Conservation (phyloP, 1,140 invertebrate genomes). For the Drosophila neocordata region DNA sequence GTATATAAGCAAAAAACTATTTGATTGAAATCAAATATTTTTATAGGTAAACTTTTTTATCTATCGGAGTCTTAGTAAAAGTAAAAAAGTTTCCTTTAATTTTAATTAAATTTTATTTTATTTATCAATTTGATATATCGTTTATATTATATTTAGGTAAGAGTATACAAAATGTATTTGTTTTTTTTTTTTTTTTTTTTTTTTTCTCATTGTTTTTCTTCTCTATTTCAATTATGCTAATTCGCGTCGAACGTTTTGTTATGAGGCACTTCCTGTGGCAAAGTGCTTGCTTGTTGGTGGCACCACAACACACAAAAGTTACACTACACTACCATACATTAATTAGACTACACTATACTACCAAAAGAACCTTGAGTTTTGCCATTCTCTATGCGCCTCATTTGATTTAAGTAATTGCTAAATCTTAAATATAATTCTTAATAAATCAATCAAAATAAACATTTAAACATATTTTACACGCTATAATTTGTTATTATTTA, state of each 20-base stretch:
- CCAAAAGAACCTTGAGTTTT: neutral
- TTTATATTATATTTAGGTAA: no score
- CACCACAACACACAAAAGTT: constrained; percentile 43
- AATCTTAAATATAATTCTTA: constrained; percentile 25
- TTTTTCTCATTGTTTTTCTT: no score
- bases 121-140: no score
- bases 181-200: neutral
- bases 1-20: no score
- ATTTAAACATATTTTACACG: constrained; percentile 29
- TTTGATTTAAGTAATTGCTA: neutral
- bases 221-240: constrained; percentile 63
- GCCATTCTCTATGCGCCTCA: neutral
- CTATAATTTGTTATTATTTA: neutral
- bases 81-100: no score
- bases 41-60: no score
- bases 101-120: no score
- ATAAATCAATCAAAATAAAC: constrained; percentile 65
- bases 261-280: constrained; percentile 46
- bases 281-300: constrained; percentile 5
- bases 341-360: neutral
- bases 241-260: constrained; percentile 62
- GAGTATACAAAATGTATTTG: neutral
- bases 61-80: no score
- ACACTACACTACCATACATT: constrained; percentile 44
- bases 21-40: no score